Evolutionary conservation across 2,797 vertebrate genomes (phyloP).

Genomic region (Sebastolobus alascanus): DNA sequence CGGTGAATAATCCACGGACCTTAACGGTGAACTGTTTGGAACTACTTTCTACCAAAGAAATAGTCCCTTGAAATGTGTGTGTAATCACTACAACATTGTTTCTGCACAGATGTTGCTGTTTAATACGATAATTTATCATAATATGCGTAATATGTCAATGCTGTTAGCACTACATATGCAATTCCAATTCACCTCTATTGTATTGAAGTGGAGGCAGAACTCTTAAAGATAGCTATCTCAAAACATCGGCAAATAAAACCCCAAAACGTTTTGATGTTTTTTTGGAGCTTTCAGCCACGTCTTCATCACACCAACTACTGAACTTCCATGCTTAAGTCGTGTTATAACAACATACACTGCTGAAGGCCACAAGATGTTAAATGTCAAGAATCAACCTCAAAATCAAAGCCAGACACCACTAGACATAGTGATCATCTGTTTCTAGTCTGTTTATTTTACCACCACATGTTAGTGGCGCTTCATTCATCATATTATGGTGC

Average conservation of each 20-base stretch:
- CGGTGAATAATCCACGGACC: no score
- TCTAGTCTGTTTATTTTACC: background rate
- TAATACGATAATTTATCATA: background rate
- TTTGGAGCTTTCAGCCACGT: background rate
- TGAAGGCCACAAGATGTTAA: background rate
- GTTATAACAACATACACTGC: background rate
- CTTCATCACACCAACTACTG: background rate
- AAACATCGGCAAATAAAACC: no score
- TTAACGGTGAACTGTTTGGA: no score
- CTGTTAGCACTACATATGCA: background rate
- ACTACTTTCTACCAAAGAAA: no score
- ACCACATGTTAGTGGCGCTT: background rate
- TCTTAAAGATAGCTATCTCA: no score
- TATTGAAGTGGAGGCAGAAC: background rate
- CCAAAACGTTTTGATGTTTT: background rate
- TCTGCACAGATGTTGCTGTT: no score
- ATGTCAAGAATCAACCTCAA: background rate
- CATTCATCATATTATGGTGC: background rate
- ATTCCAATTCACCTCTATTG: background rate
- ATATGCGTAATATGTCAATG: background rate
- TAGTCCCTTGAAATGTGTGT: no score
- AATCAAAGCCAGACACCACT: background rate
- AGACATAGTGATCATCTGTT: background rate
- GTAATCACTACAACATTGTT: no score
- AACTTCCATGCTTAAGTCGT: background rate